Evolutionary conservation across 2,797 vertebrate species (phyloP).

Genomic region (Manis pentadactyla): DNA sequence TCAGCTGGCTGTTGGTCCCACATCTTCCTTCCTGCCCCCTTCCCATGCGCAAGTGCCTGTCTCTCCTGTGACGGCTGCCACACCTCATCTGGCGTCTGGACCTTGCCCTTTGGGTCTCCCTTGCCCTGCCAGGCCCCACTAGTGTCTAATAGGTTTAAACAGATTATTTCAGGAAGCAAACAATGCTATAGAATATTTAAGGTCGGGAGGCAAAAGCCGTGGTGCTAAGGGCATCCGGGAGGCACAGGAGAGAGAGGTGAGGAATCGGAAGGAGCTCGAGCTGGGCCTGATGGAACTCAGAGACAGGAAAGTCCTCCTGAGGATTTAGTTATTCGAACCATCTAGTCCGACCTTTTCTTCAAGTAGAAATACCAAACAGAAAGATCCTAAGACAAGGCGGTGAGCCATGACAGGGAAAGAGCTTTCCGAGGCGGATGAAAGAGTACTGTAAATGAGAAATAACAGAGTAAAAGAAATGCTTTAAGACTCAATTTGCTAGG

Average conservation of each 20-base stretch:
- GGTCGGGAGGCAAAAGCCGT: neutral
- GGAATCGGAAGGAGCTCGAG: neutral
- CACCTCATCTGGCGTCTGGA: neutral
- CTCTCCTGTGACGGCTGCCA: neutral
- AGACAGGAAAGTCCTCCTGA: neutral
- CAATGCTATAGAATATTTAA: neutral
- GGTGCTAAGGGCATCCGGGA: neutral
- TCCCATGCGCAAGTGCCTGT: neutral
- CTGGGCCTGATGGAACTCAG: neutral
- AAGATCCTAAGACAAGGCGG: constrained; percentile 54
- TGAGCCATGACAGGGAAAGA: constrained; percentile 22
- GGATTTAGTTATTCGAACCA: constrained; percentile 40
- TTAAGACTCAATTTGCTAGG: constrained; percentile 51
- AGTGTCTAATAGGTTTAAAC: neutral
- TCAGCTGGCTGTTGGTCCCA: neutral
- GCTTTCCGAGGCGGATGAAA: constrained; percentile 28
- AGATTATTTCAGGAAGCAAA: constrained; percentile 11
- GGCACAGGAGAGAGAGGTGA: neutral
- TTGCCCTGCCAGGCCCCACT: neutral
- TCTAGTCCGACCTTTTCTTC: constrained; percentile 54
- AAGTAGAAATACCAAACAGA: constrained; percentile 51
- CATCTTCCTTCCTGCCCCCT: neutral
- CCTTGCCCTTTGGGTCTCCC: neutral
- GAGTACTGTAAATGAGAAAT: constrained; percentile 24
- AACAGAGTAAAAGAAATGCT: constrained; percentile 35